Evolutionary conservation across 1,140 invertebrate species (phyloP), one percentile per base, ranked within the genome.

Genomic region (Danaus melanippus): DNA sequence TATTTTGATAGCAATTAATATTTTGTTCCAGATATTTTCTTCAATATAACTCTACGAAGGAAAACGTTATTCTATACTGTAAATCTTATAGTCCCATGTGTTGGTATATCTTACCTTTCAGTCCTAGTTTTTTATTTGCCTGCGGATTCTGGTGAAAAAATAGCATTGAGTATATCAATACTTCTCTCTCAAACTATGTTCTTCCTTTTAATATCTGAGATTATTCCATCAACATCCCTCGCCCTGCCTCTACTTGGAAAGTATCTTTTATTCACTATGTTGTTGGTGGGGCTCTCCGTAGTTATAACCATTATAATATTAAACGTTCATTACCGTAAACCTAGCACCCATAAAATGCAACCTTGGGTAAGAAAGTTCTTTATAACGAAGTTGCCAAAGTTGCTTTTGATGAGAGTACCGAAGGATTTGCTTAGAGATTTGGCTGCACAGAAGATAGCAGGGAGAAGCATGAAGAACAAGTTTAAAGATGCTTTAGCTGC

Each of bases 301-400:
- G 92, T 98, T 11, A 95, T 99, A 62, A 99, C 98, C 12, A 99
- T 99, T 64, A 92, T 98, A 55, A 97, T 99, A 69, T 88, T 99
- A 17, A 99, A 99, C 82, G 94, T 99, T n/a, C 98, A 99, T 80
- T 99, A 99, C 79, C 94, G 98, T 2, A 98, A 98, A 74, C 98
- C 98, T 2, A 97, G 96, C 64, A 99, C 98, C 0, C 98, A 99
- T 83, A 95, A 95, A 84, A 98, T 99, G 95, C 92, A 95, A 0
- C 94, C 94, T 0, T 97, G 96, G 95, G 93, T 97, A 8, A 88
- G 95, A 46, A 91, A 90, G 56, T 91, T 98, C 61, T 98, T 98
- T 82, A 96, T 97, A 67, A 91, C 94, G 62, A 90, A 91, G 48
- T 86, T 97, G 10, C 96, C 96, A 0, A 95, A 94, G 63, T 69